Percentiles rank a stretch among this genome's conserved stretches.
These are phyloP conservation scores for Nephrotoma appendiculata DNA, from an alignment of 2,888 invertebrate species.

Conservation along the genomic window DNA sequence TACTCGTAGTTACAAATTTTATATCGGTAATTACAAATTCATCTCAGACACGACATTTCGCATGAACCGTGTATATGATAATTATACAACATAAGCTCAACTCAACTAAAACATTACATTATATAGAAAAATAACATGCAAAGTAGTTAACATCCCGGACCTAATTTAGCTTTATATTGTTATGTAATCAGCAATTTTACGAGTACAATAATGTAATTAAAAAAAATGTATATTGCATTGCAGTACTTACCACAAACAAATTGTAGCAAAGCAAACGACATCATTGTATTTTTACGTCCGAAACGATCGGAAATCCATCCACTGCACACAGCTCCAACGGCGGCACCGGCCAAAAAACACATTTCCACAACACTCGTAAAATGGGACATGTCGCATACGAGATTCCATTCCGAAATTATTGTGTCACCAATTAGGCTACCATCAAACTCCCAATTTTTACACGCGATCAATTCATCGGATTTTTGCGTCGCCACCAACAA, in stretches of 20 bases:
- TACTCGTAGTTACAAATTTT: no score
- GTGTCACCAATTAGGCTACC: constrained; percentile 33
- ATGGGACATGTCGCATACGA: constrained; percentile 41
- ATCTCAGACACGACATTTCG: no score
- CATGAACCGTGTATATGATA: no score
- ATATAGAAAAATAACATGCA: not conserved
- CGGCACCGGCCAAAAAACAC: constrained; percentile 48
- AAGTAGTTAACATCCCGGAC: not conserved
- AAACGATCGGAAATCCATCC: constrained; percentile 49
- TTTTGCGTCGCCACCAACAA: constrained; percentile 7
- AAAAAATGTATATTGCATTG: not conserved
- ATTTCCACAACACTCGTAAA: constrained; percentile 44
- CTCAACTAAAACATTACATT: no score
- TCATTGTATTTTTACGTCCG: constrained; percentile 46
- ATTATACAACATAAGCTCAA: no score
- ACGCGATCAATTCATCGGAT: constrained; percentile 16
- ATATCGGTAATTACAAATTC: no score
- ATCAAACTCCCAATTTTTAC: constrained; percentile 32
- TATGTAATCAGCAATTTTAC: not conserved
- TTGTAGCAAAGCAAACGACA: constrained; percentile 41
- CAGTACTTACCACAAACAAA: constrained; percentile 35
- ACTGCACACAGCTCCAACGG: constrained; percentile 47
- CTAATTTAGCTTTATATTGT: not conserved
- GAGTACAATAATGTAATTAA: not conserved
- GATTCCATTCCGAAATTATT: constrained; percentile 41